Conservation (phyloP, 2,113 vertebrate species). For the Microtus pennsylvanicus region DNA sequence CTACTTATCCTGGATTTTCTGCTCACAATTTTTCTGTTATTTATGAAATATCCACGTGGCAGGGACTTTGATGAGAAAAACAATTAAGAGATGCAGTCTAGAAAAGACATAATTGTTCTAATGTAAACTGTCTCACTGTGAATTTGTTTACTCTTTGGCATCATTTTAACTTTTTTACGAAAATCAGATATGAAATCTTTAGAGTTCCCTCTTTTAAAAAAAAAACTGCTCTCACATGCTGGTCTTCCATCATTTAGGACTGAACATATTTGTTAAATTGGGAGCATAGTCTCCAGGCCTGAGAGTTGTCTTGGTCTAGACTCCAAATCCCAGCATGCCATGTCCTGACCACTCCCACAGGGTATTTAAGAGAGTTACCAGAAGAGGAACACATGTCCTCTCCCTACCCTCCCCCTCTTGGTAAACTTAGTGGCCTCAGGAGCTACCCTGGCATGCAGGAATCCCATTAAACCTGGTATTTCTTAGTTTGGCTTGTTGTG, state of each 20-base stretch:
- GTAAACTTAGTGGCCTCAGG: no score
- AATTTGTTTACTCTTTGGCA: not conserved
- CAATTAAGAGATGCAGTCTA: not conserved
- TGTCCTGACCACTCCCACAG: no score
- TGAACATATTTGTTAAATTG: not conserved
- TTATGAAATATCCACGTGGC: not conserved
- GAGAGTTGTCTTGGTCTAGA: no score
- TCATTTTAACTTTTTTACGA: not conserved
- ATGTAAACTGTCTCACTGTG: not conserved
- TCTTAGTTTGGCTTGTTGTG: no score
- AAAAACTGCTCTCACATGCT: not conserved
- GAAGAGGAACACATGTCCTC: no score
- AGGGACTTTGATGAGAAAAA: not conserved
- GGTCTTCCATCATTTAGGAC: not conserved
- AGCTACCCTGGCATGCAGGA: no score
- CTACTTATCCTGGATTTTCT: not conserved
- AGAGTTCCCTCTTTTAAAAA: not conserved
- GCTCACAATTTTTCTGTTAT: not conserved
- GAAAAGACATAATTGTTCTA: not conserved
- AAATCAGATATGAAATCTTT: not conserved
- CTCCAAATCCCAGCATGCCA: no score
- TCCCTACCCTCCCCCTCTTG: no score
- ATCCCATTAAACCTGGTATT: no score
- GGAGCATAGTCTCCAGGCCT: no score
- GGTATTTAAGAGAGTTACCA: no score